Evolutionary conservation across 2,113 vertebrate species (phyloP).

Genomic region (Nesogale talazaci): DNA sequence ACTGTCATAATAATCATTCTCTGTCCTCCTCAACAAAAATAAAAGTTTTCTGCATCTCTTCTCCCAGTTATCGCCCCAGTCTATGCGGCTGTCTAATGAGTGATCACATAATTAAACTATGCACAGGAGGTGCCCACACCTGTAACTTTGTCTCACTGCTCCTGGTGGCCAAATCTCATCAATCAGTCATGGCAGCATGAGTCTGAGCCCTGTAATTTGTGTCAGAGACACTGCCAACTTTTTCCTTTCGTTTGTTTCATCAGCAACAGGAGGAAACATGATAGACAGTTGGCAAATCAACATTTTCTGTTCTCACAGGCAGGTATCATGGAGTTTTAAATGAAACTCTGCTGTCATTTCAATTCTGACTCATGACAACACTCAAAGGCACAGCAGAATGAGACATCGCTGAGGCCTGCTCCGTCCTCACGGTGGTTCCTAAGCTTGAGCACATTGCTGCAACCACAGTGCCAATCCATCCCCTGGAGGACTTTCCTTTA

Average conservation of each 20-base stretch:
- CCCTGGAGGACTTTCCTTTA: too few relatives aligned
- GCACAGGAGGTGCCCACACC: background rate
- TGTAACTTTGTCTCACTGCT: background rate
- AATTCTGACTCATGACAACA: too few relatives aligned
- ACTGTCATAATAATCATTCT: background rate
- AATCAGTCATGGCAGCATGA: background rate
- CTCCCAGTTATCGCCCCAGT: background rate
- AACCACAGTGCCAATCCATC: too few relatives aligned
- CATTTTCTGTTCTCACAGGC: conserved; percentile 13
- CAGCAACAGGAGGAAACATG: background rate
- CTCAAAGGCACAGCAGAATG: too few relatives aligned
- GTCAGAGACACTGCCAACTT: background rate
- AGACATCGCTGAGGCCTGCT: too few relatives aligned
- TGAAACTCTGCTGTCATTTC: too few relatives aligned
- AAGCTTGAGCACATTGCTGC: too few relatives aligned
- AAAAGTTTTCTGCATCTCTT: conserved; percentile 29
- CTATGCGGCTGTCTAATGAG: background rate
- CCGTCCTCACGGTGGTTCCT: too few relatives aligned
- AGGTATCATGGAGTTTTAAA: background rate
- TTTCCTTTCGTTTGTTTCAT: conserved; percentile 48
- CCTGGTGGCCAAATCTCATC: background rate
- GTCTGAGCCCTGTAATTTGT: background rate
- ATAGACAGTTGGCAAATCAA: background rate
- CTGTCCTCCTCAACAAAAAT: background rate
- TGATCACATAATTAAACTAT: background rate